A percentile compares a stretch with the other conserved stretches of the same genome.
phyloP scores from a whole-genome alignment of 1,140 invertebrate genomes.

The Listronotus oregonensis region DNA sequence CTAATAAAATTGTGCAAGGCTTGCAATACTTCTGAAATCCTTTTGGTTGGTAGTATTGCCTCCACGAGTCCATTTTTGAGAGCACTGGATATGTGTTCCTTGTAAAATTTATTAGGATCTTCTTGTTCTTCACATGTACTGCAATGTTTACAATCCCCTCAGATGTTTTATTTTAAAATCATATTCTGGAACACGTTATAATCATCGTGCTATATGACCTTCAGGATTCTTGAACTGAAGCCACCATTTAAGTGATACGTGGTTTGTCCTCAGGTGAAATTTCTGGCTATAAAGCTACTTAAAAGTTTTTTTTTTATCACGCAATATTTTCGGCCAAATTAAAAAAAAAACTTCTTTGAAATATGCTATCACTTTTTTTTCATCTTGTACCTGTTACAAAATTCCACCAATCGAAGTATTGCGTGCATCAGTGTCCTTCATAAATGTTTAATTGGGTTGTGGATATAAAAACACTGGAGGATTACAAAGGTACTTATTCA shows the following conservation, averaged over 20 bases:
- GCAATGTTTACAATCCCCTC: no score
- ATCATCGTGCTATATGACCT: no score
- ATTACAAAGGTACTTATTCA: neutral
- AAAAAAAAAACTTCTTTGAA: slow-evolving; percentile 48
- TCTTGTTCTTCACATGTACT: no score
- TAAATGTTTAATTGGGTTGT: slow-evolving; percentile 22
- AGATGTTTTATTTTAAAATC: no score
- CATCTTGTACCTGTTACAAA: slow-evolving; percentile 39
- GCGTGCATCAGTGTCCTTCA: slow-evolving; percentile 43
- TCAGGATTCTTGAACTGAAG: slow-evolving; percentile 2
- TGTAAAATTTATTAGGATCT: no score
- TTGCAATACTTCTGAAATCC: no score
- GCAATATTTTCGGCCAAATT: slow-evolving; percentile 49
- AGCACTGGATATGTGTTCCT: no score
- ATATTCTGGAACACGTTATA: no score
- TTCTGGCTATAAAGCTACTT: slow-evolving; percentile 33
- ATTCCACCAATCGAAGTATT: slow-evolving; percentile 33
- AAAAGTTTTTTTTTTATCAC: slow-evolving; percentile 40
- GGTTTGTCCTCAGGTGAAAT: slow-evolving; percentile 17
- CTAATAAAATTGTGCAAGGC: no score
- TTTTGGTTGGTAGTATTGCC: no score
- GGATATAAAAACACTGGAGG: slow-evolving; percentile 18
- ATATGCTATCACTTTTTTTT: slow-evolving; percentile 44
- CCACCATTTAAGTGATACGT: slow-evolving; percentile 46
- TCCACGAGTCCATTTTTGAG: no score